phyloP scores from a whole-genome alignment of 2,113 vertebrate species.

The Tor tambroides region DNA sequence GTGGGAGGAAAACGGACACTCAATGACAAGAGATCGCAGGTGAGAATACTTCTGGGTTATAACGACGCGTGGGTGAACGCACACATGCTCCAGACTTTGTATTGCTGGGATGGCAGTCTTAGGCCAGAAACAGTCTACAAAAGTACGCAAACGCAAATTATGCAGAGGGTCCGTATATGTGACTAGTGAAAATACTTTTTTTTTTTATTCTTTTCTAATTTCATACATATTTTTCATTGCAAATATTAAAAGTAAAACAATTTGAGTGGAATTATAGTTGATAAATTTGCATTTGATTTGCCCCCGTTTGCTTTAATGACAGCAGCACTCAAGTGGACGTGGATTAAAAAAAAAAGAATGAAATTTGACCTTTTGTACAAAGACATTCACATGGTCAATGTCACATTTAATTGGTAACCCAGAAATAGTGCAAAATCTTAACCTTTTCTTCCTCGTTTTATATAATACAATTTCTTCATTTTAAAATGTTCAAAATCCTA shows the following conservation, averaged over 20 bases:
- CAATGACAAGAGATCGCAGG: conserved; percentile 31
- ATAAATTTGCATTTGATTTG: neutral
- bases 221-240: neutral
- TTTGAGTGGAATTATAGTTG: neutral
- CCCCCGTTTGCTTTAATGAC: neutral
- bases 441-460: neutral
- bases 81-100: neutral
- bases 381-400: neutral
- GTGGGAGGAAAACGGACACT: conserved; percentile 71
- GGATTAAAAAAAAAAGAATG: neutral
- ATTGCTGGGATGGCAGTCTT: neutral
- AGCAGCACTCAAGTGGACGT: neutral
- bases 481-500: too few species aligned
- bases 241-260: neutral
- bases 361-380: neutral
- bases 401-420: neutral
- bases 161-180: neutral
- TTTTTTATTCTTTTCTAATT: too few species aligned
- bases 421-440: neutral
- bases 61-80: neutral
- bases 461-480: too few species aligned
- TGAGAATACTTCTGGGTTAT: neutral
- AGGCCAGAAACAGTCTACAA: neutral
- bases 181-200: neutral
- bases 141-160: neutral